Base-by-base conservation (phyloP, 2,113 vertebrate species). In the Proterorhinus semilunaris region DNA sequence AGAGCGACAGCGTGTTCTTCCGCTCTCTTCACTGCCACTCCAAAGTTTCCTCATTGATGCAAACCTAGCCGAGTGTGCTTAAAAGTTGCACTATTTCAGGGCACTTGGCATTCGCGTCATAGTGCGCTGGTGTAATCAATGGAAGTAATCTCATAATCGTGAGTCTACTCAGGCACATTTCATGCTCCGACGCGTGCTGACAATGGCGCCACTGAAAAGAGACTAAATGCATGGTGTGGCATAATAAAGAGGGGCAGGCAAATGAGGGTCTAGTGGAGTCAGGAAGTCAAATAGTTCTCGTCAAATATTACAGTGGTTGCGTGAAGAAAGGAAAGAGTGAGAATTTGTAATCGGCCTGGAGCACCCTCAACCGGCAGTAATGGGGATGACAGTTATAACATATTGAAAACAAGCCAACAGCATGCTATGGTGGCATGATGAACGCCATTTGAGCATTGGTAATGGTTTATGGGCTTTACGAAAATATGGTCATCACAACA, bases 81-180 rank as follows among this genome's bases (percentile, higher is more conserved):
- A 16, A 62, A 69, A 62, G 71, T 69, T 50, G 8, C 71, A 12
- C 55, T 44, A 65, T 70, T 63, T 50, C 27, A 5, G 43, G 45
- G 2, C 57, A 65, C 68, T 86, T 75, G 77, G 68, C 70, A 77
- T 84, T 81, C 79, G 71, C 54, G 58, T 15, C 54, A 51, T 45
- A 64, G 69, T 75, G 62, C 57, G 46, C 68, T 63, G 76, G 59
- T 71, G 68, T 78, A 61, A 69, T 83, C 79, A 71, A 2, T 7
- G 21, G 59, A 62, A 74, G 62, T 58, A 65, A 76, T 79, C 62
- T 68, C 47, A 76, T 78, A 62, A 59, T 67, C 27, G 59, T 15
- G 49, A 71, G 50, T 80, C 62, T 62, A 21, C 62, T 82, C 72
- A 49, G 72, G 52, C 71, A 42, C 61, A 57, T 76, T 73, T 76